These are phyloP conservation scores for Chaetura pelagica DNA, from an alignment of 2,113 vertebrate genomes.

Conservation along the genomic window DNA sequence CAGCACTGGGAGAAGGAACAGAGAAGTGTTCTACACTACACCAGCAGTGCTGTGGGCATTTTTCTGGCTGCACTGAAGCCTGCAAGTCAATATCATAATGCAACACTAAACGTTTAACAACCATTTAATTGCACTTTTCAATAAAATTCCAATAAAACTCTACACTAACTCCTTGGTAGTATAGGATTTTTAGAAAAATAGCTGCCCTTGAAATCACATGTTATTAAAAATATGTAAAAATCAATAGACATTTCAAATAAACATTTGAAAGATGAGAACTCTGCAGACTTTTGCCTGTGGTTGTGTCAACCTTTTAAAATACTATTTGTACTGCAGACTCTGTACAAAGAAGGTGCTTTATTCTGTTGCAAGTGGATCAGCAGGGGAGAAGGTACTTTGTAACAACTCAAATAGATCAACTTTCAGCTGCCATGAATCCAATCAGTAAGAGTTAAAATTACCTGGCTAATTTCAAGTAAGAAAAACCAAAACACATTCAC, in stretches of 20 bases:
- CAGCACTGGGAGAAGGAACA: not conserved
- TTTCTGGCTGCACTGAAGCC: not conserved
- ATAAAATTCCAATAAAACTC: not conserved
- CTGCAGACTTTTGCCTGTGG: not conserved
- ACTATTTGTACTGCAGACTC: not conserved
- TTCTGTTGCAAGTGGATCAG: not conserved
- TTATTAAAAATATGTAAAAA: slow-evolving; percentile 22
- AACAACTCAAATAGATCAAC: not conserved
- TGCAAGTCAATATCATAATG: not conserved
- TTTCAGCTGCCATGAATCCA: not conserved
- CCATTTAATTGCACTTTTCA: not conserved
- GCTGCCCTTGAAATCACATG: not conserved
- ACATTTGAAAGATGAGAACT: not conserved
- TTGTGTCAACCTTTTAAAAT: not conserved
- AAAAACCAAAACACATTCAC: not conserved
- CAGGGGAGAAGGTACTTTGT: not conserved
- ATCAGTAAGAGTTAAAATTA: not conserved
- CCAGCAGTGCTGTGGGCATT: accelerated
- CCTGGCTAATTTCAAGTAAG: not conserved
- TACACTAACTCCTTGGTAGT: not conserved
- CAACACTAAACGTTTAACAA: not conserved
- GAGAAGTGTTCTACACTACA: accelerated
- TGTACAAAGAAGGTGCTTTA: not conserved
- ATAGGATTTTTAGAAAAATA: not conserved
- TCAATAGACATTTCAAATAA: slow-evolving; percentile 30